phyloP scores from a whole-genome alignment of 2,113 vertebrate species.

The Thalassarche chlororhynchos region DNA sequence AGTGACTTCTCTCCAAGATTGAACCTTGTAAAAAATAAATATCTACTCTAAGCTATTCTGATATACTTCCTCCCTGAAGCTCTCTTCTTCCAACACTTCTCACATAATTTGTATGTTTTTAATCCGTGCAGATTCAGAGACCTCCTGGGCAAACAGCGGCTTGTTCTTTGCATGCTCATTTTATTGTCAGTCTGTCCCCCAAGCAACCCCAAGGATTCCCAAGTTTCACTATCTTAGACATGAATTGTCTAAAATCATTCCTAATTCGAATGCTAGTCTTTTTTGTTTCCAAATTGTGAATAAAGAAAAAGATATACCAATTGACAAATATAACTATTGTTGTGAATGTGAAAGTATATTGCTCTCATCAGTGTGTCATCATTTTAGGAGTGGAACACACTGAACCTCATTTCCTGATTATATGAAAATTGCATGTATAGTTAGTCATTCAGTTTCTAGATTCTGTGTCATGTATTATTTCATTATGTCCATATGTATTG shows the following conservation, averaged over 20 bases:
- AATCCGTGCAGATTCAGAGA: neutral
- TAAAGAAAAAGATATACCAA: neutral
- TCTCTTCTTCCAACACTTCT: neutral
- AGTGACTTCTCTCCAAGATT: neutral
- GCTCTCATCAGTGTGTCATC: neutral
- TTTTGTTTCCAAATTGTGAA: neutral
- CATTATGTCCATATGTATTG: neutral
- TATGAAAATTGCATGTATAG: neutral
- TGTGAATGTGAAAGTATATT: neutral
- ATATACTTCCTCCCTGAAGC: neutral
- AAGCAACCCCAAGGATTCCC: neutral
- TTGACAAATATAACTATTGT: neutral
- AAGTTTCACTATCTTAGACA: neutral
- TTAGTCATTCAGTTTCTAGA: neutral
- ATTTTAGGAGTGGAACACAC: neutral
- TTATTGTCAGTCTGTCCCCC: neutral
- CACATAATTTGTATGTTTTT: neutral
- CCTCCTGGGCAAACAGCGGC: fast-evolving
- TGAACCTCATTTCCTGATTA: neutral
- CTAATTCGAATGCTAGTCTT: neutral
- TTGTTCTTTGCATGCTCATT: neutral
- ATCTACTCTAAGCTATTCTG: neutral
- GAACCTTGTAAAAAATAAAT: neutral
- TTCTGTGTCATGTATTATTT: neutral
- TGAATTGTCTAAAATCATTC: neutral